Conservation (phyloP, 1,140 invertebrate species). For the Nebria ingens region DNA sequence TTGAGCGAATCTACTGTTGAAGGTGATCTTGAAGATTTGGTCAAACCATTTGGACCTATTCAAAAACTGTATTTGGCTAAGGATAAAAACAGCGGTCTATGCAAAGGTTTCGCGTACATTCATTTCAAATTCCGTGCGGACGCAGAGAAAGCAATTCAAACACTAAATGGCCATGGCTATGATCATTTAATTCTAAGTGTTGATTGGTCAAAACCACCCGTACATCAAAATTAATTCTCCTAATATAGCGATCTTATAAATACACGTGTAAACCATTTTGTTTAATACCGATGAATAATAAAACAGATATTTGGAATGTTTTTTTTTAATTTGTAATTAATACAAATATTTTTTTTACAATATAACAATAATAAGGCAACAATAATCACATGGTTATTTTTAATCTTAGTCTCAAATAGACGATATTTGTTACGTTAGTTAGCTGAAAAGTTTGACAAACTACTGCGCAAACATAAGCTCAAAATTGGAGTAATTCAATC, state of each 20-base stretch:
- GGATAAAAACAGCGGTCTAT: conserved; percentile 69
- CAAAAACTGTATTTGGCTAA: conserved; percentile 81
- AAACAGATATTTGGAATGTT: not conserved
- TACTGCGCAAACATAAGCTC: no score
- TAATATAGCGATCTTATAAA: no score
- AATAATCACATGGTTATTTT: not conserved
- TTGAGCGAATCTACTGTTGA: conserved; percentile 93
- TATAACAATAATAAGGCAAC: not conserved
- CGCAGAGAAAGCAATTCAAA: conserved; percentile 82
- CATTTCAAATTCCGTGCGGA: conserved; percentile 85
- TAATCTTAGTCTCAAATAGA: no score
- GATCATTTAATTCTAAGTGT: conserved; percentile 97
- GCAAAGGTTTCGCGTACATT: conserved; percentile 93
- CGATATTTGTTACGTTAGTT: no score
- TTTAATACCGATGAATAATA: no score
- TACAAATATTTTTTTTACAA: conserved; percentile 6
- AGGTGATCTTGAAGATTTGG: conserved; percentile 89
- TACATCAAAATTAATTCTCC: conserved; percentile 35
- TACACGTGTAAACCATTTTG: no score
- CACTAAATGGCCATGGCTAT: conserved; percentile 91
- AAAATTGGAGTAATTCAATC: no score
- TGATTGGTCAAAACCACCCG: conserved; percentile 92
- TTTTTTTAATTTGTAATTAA: not conserved
- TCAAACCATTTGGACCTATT: conserved; percentile 82
- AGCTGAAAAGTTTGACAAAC: no score